A percentile compares a stretch with the other conserved stretches of the same genome.
These are phyloP conservation scores for Amyelois transitella DNA, from an alignment of 1,140 invertebrate genomes.

Conservation along the genomic window DNA sequence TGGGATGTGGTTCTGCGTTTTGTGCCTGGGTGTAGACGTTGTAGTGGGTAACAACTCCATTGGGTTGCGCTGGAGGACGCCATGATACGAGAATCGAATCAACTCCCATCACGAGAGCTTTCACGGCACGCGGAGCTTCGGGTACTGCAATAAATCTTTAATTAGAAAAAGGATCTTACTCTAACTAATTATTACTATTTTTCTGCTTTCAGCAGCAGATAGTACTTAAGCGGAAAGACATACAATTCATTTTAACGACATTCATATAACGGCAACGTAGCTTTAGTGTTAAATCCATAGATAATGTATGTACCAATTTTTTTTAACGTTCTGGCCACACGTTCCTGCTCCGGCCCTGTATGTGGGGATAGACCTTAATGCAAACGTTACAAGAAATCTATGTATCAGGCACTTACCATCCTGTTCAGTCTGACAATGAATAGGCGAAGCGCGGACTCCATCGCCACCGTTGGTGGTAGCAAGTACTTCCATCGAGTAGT, in stretches of 20 bases:
- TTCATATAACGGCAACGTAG: no score
- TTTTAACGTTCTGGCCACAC: not conserved
- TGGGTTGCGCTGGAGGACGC: constrained; percentile 92
- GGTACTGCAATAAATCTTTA: constrained; percentile 79
- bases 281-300: no score
- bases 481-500: constrained; percentile 97
- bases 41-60: constrained; percentile 94
- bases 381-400: no score
- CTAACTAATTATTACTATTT: no score
- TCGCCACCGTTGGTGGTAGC: constrained; percentile 97
- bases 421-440: constrained; percentile 96
- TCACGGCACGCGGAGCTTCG: constrained; percentile 92
- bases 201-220: no score
- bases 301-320: no score
- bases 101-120: constrained; percentile 92
- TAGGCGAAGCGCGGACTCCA: constrained; percentile 91
- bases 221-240: no score
- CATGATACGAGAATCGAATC: constrained; percentile 95
- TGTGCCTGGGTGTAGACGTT: constrained; percentile 92
- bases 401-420: constrained; percentile 82
- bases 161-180: not conserved
- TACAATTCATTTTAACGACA: no score
- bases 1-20: constrained; percentile 80
- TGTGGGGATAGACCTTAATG: no score
- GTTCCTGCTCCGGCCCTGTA: no score